Base-by-base conservation (phyloP, 2,888 invertebrate species). In the Volucella bombylans region DNA sequence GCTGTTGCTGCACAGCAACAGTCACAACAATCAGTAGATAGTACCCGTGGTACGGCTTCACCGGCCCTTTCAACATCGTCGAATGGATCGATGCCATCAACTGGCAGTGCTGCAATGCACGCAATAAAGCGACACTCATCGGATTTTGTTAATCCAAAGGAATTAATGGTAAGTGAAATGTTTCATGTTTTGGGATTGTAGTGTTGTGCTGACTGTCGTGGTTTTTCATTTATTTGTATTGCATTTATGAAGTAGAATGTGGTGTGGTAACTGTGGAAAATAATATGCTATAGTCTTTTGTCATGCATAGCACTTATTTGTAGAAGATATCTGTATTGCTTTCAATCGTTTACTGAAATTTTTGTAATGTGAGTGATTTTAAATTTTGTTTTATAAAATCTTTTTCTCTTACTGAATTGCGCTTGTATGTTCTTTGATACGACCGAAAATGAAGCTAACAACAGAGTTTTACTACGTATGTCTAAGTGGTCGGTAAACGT, bases 121-220 rank as follows among this genome's bases (percentile, higher is more conserved):
- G 99, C 99, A 0, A 98, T 99, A 82, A 96, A 98, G 91, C 95
- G 99, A 87, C 99, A 99, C 91, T 97, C 98, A 9, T 94, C 96
- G 23, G 97, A 97, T 88, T 96, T 96, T 92, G 95, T 97, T 87
- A 97, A 97, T 92, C 96, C 96, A 1, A 96, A 97, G 89, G 98
- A 98, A 90, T 93, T 97, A 39, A 96, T 97, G 95, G 97, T 97
- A 92, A 80, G 81, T 67, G 31, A 49, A n/a, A 18, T 39, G 18
- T 45, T 31, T 31, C 31, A 6, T 31, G 31, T 31, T 52, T 45
- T 52, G 10, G 41, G 43, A 50, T 38, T 72, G 54, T 39, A 41
- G 23, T 52, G 8, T 52, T 41, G 41, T 52, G n/a, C 39, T 55
- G 18, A 18, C 45, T 9, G 8, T n/a, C 15, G 8, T 65, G 45